A percentile compares a stretch with the other conserved stretches of the same genome.
These are phyloP conservation scores for Panagrolaimus sp. DNA, from an alignment of 1,140 invertebrate species.

Conservation along the genomic window DNA sequence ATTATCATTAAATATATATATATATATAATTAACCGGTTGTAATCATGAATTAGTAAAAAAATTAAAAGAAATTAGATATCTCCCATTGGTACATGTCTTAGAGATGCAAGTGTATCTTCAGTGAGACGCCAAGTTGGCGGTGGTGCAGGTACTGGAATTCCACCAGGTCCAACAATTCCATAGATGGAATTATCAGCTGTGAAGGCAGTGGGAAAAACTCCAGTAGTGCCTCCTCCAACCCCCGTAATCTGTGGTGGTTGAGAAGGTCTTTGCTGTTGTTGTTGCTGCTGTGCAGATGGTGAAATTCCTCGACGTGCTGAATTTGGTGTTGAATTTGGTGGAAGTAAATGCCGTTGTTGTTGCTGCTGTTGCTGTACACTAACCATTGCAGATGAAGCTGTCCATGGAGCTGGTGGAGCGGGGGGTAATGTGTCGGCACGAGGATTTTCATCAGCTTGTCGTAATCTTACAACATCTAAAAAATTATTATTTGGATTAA, in stretches of 20 bases:
- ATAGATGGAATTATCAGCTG: constrained; percentile 10
- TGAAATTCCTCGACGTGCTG: neutral
- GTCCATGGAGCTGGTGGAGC: constrained; percentile 9
- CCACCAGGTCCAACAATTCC: neutral
- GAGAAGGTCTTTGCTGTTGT: neutral
- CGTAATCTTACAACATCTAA: neutral
- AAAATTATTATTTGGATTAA: too few relatives aligned
- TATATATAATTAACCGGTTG: too few relatives aligned
- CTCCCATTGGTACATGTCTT: neutral
- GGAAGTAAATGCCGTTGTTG: neutral
- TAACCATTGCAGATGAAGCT: neutral
- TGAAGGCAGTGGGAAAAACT: neutral
- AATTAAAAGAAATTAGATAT: too few relatives aligned
- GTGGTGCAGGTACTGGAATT: neutral
- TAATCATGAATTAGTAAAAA: too few relatives aligned
- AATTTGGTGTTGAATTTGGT: neutral
- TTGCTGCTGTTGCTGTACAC: neutral
- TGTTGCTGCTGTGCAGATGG: neutral
- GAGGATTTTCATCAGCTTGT: too few relatives aligned
- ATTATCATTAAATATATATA: too few relatives aligned
- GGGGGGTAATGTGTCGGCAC: neutral
- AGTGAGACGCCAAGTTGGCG: constrained; percentile 4
- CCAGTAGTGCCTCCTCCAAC: neutral
- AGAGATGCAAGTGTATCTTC: constrained; percentile 3
- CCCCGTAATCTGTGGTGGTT: too few relatives aligned